A percentile compares a stretch with the other conserved stretches of the same genome.
phyloP scores from a whole-genome alignment of 2,797 vertebrate species.

The Mareca strepera region DNA sequence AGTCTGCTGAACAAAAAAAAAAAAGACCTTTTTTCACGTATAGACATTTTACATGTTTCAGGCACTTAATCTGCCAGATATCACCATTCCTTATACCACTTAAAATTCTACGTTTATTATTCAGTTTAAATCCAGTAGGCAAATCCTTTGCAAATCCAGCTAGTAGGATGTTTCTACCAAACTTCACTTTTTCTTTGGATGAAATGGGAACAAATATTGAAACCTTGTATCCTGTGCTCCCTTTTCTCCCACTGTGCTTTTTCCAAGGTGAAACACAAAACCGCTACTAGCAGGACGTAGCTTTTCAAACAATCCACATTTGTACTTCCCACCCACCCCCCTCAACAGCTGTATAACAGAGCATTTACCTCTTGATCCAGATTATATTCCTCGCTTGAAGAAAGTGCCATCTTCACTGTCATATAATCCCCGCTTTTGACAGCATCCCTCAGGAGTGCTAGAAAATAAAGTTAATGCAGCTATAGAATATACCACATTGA shows the following conservation, averaged over 20 bases:
- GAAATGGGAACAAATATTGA: not conserved
- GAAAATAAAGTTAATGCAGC: conserved; percentile 33
- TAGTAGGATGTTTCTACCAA: not conserved
- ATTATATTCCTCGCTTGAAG: conserved; percentile 94
- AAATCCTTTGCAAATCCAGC: not conserved
- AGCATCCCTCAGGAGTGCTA: conserved; percentile 91
- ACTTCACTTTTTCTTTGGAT: not conserved
- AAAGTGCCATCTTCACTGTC: conserved; percentile 93
- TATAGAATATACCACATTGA: not conserved
- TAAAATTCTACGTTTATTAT: not conserved
- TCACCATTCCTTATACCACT: not conserved
- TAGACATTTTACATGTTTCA: not conserved
- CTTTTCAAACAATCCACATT: not conserved
- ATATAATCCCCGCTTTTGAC: conserved; percentile 96
- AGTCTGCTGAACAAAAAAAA: not conserved
- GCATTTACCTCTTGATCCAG: conserved; percentile 93
- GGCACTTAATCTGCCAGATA: not conserved
- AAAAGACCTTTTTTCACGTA: not conserved
- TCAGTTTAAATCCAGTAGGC: not conserved
- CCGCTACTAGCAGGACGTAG: not conserved
- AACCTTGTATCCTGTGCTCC: not conserved
- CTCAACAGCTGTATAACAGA: not conserved
- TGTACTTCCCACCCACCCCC: not conserved
- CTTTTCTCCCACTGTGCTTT: not conserved
- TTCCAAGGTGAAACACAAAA: not conserved